Evolutionary conservation across 2,797 vertebrate genomes (phyloP).

Genomic region (Diplodus puntazzo): DNA sequence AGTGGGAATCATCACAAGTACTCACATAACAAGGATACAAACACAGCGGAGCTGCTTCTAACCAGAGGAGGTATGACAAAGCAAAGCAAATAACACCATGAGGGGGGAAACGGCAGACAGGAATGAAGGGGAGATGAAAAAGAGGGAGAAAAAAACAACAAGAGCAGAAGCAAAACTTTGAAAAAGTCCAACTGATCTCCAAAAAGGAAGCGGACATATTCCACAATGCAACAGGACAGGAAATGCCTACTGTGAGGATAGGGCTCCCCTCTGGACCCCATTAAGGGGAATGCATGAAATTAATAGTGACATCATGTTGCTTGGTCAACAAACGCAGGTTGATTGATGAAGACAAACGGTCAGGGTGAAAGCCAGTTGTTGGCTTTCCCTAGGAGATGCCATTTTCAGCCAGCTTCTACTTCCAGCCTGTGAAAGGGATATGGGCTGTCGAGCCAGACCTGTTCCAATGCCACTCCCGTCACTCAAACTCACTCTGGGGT

Average conservation of each 20-base stretch:
- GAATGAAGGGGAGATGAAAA: slow-evolving; percentile 71
- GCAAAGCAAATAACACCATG: slow-evolving; percentile 77
- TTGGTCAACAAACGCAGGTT: slow-evolving; percentile 89
- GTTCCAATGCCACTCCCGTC: slow-evolving; percentile 72
- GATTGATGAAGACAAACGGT: slow-evolving; percentile 92
- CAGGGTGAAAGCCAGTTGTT: slow-evolving; percentile 87
- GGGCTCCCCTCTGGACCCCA: slow-evolving; percentile 83
- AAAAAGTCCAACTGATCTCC: slow-evolving; percentile 81
- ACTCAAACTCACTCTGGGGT: slow-evolving; percentile 68
- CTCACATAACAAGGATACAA: slow-evolving; percentile 80
- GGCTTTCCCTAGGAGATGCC: slow-evolving; percentile 85
- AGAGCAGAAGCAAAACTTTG: slow-evolving; percentile 71
- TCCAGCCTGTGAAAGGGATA: slow-evolving; percentile 84
- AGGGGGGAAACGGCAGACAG: slow-evolving; percentile 62
- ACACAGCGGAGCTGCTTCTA: slow-evolving; percentile 73
- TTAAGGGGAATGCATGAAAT: slow-evolving; percentile 89
- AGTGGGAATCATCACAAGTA: slow-evolving; percentile 82
- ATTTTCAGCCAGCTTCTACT: slow-evolving; percentile 77
- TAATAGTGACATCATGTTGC: slow-evolving; percentile 91
- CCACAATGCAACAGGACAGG: slow-evolving; percentile 84
- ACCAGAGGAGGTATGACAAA: slow-evolving; percentile 74
- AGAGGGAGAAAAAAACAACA: slow-evolving; percentile 60
- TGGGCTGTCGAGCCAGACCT: slow-evolving; percentile 64
- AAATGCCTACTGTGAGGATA: slow-evolving; percentile 85
- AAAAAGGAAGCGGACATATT: slow-evolving; percentile 83